Evolutionary conservation across 30 jellyfish, hydroid and myxozoan genomes (phyloP), one percentile per base, ranked within the genome.

Genomic region (Cassiopea xamachana): DNA sequence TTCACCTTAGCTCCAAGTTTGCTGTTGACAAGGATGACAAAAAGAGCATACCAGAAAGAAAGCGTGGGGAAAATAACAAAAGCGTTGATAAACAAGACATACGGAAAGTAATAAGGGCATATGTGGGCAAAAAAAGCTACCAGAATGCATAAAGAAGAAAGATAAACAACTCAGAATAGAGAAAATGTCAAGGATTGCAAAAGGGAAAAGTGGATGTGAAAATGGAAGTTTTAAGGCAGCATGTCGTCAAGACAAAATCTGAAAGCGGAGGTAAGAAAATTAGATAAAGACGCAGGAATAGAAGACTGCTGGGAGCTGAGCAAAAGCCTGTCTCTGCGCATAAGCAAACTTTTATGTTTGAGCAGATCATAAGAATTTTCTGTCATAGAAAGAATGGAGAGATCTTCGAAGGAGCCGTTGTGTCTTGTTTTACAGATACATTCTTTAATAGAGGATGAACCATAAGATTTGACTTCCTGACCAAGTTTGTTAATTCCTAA

Each of bases 401-500:
- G 2, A n/a, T 46, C 83, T 10, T 55, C 64, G 43, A 64, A 64
- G 15, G 43, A 64, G 74, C 6, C 74, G 5, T 4, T 4, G 77
- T 47, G 73, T 47, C 86, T 4, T 44, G 73, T 45, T 47, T 18
- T 77, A 6, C 18, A 47, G 39, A 75, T 47, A 17, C 7, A 17
- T 18, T 75, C 62, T 14, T 27, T 39, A 74, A 74, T 39, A 17
- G 83, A 74, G 17, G 61, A 74, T 5, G 83, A 62, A 46, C 83
- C 39, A 43, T 72, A 46, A 9, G 86, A 3, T 77, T 77, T 77
- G 71, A 77, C 73, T 12, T 50, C 86, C 4, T 77, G 86, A 2
- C 86, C 72, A 12, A 46, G 72, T n/a, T 77, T 50, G 86, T 77
- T 77, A n/a, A 47, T 47, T 77, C 69, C 72, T 73, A n/a, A 7